Evolutionary conservation across 2,113 vertebrate genomes (phyloP).

Genomic region (Erythrocebus patas): DNA sequence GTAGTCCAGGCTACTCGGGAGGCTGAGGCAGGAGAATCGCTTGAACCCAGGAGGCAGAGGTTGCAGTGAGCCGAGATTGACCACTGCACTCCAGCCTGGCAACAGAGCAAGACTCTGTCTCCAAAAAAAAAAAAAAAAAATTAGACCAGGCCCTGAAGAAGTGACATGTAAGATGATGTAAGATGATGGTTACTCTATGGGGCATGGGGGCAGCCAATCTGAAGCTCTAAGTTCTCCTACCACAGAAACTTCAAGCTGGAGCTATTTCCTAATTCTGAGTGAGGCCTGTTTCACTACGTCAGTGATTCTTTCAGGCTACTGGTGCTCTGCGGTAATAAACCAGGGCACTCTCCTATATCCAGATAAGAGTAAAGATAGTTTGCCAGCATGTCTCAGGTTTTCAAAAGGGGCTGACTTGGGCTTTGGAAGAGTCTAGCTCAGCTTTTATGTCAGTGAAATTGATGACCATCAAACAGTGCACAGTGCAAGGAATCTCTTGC

Average conservation of each 20-base stretch:
- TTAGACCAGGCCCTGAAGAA: neutral
- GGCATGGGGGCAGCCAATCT: neutral
- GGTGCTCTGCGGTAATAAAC: neutral
- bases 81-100: too few relatives aligned
- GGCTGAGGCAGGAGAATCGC: too few relatives aligned
- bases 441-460: conserved; percentile 40
- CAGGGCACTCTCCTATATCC: neutral
- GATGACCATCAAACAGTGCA: neutral
- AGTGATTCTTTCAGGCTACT: neutral
- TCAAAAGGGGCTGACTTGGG: neutral
- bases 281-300: accelerated
- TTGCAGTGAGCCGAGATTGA: too few relatives aligned
- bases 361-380: neutral
- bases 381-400: neutral
- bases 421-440: conserved; percentile 36
- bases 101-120: too few relatives aligned
- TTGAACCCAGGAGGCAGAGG: too few relatives aligned
- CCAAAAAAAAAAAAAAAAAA: too few relatives aligned
- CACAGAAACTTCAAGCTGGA: too few relatives aligned
- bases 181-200: neutral
- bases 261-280: neutral
- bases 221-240: neutral
- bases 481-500: neutral
- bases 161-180: neutral
- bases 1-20: too few relatives aligned